These are phyloP conservation scores for Aphelenchoides avenae DNA, from an alignment of 1,140 invertebrate genomes.

Conservation along the genomic window DNA sequence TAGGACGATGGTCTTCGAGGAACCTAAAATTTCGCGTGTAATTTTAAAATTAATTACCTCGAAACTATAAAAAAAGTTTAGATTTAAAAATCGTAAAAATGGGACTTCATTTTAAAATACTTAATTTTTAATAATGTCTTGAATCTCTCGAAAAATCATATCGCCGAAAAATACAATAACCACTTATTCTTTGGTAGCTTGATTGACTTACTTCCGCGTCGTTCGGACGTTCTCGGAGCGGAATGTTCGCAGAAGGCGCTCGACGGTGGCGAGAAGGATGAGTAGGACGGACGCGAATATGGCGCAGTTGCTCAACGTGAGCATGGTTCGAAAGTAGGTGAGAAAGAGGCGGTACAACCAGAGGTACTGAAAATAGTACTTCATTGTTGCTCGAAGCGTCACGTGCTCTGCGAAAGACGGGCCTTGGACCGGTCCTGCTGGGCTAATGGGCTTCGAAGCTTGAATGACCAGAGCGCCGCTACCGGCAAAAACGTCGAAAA, in stretches of 20 bases:
- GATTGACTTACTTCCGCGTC: constrained; percentile 47
- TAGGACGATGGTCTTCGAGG: constrained; percentile 46
- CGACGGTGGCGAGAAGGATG: constrained; percentile 52
- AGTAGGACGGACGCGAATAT: constrained; percentile 57
- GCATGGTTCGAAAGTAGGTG: constrained; percentile 52
- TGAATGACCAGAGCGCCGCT: too few species aligned
- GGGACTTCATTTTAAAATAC: constrained; percentile 3
- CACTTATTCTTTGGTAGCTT: too few species aligned
- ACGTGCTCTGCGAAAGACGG: too few species aligned
- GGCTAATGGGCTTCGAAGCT: too few species aligned
- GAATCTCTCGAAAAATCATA: constrained; percentile 10
- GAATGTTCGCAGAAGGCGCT: constrained; percentile 54
- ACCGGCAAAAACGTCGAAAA: too few species aligned
- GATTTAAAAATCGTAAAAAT: constrained; percentile 23
- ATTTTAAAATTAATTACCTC: constrained; percentile 10
- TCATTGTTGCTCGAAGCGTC: too few species aligned
- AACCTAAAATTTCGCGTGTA: constrained; percentile 47
- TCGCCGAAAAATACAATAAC: too few species aligned
- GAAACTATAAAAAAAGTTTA: constrained; percentile 14
- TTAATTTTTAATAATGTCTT: constrained; percentile 6
- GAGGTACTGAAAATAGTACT: too few species aligned
- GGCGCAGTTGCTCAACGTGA: constrained; percentile 43
- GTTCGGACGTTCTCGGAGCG: constrained; percentile 25
- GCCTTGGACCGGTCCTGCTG: too few species aligned
- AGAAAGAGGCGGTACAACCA: too few species aligned